A percentile compares a stretch with the other conserved stretches of the same genome.
phyloP scores from a whole-genome alignment of 1,140 invertebrate genomes.

The Nephila pilipes region DNA sequence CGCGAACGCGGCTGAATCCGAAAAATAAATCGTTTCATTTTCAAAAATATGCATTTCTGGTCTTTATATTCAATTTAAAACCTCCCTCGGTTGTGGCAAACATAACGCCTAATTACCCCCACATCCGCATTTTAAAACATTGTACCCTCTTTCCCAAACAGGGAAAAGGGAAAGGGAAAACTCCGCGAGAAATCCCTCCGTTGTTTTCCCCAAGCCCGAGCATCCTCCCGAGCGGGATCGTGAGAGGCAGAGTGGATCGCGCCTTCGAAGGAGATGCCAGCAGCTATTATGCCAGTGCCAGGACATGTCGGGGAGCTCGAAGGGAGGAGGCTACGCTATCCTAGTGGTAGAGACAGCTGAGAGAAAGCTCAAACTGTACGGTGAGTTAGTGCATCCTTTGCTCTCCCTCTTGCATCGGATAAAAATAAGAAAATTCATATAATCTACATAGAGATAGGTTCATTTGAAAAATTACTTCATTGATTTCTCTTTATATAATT shows the following conservation, averaged over 20 bases:
- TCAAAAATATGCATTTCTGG: no score
- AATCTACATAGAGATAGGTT: no score
- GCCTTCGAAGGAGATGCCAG: background rate
- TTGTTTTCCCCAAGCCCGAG: background rate
- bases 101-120: background rate
- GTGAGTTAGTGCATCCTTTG: background rate
- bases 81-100: background rate
- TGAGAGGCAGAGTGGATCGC: background rate
- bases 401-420: no score
- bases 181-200: background rate
- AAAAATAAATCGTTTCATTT: no score
- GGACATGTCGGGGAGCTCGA: conserved; percentile 28
- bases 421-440: no score
- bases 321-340: conserved; percentile 60
- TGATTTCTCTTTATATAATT: no score
- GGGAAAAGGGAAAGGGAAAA: background rate
- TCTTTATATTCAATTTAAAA: background rate
- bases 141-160: background rate
- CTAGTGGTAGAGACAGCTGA: conserved; percentile 55
- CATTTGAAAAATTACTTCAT: no score
- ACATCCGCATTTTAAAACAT: no score
- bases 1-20: no score
- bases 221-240: conserved; percentile 22
- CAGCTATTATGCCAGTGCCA: background rate
- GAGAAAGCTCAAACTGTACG: conserved; percentile 62